Base-by-base conservation (phyloP, 1,140 invertebrate species). In the Archegozetes longisetosus region DNA sequence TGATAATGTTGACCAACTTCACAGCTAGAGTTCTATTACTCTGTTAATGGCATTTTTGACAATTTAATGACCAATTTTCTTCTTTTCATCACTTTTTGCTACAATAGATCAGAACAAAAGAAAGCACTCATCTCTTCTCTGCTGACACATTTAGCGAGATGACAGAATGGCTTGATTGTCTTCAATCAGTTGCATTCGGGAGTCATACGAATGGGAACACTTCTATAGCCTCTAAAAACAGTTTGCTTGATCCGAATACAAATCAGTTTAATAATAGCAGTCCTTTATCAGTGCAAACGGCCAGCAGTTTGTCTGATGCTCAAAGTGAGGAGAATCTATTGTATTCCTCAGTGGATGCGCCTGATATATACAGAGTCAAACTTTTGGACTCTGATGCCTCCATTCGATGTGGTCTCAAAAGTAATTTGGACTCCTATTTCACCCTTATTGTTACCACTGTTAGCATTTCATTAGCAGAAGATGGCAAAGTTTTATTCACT, bases 111-210 rank as follows among this genome's bases (percentile, higher is more conserved):
- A 77, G 85, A 22, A 86, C 83, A 55, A 86, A 84, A 72, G 79
- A 80, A 53, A 75, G 74, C 17, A 77, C 78, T 14, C 76, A 86
- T 66, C 81, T 85, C 65, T 79, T 88, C 60, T 80, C 80, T 59
- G 78, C 83, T 27, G 74, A 78, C 28, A 79, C 79, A n/a, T 81
- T 85, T 72, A 70, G 77, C 54, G 82, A 86, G 62, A 81, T 84
- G 64, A 75, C 77, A 50, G 79, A 82, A 66, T 89, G 86, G 86
- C 78, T 88, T 4, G 75, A 71, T 50, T 81, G 83, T 50, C 76
- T 88, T 49, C 86, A 88, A 67, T 79, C 79, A 48, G 84, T 88
- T n/a, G 85, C 85, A 22, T 90, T 90, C 68, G 81, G 80, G 65
- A 82, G 81, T 71, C 75, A 28, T 79, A 78, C 0, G 73, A 70